Base-by-base conservation (phyloP, 2,888 invertebrate genomes). In the Rambutsinella grinnellia region DNA sequence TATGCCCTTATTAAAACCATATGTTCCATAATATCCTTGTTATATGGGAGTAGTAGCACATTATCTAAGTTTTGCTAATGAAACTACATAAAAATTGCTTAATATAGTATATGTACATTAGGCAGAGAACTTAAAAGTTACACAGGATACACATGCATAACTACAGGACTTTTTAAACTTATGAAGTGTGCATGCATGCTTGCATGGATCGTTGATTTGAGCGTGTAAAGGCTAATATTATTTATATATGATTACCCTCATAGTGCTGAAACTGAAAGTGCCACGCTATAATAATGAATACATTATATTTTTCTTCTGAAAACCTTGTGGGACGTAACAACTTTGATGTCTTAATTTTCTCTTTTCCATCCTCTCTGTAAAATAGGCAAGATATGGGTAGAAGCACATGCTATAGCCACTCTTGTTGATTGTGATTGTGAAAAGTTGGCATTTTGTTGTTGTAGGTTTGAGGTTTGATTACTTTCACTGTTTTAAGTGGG, bases 261-360 rank as follows among this genome's bases (percentile, higher is more conserved):
- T 36, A 36, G 36, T 36, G 36, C 5, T 8, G 13, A 36, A 36
- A 13, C n/a, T 49, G 51, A 49, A 49, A 49, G n/a, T n/a, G 19
- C 51, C n/a, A 6, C n/a, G 51, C 51, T 49, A 49, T 36, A 36
- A 62, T 62, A 62, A 62, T 62, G 62, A 62, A 62, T 62, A 26
- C 51, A 62, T 62, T 62, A 36, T 27, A 36, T 60, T 24, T 46
- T 49, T n/a, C 5, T 36, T 8, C 36, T 36, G 13, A 36, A 36
- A 36, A 36, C 65, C 65, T 65, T 71, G 77, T 71, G 71, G 77
- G 77, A 77, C 67, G 77, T 62, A 67, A 67, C 71, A 71, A 77
- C 77, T 78, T 80, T 80, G 79, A 80, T 80, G 79, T 80, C 79
- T 80, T 80, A 80, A 80, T 80, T 80, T 74, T 76, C 66, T 67